Evolutionary conservation across 2,113 vertebrate genomes (phyloP), one percentile per base, ranked within the genome.

Genomic region (Pteruthius melanotis): DNA sequence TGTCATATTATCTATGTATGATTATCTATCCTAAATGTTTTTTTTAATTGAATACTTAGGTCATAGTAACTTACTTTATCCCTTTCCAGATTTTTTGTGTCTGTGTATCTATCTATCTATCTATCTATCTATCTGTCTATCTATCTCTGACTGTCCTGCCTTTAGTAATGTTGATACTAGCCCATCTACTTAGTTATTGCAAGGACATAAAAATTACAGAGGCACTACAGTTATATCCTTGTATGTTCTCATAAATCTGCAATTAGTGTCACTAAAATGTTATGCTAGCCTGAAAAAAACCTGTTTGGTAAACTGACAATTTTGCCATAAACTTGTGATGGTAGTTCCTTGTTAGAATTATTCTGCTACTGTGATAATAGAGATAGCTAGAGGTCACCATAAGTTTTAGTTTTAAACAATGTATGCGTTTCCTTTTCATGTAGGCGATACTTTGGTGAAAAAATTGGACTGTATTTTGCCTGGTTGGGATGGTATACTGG

Each of bases 401-500:
- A 81, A 63, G 37, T 89, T 86, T 72, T 78, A 31, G 56, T 53
- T 83, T 76, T 35, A 44, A 87, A 47, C 26, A 84, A 56, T n/a
- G 6, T 54, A n/a, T 69, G 23, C 37, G 71, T 96, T 92, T 87
- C 30, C 52, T 95, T 96, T 81, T 92, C 42, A 35, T 89, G 27
- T 87, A 99, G 99, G 96, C 97, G 99, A 35, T 99, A 99, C 96
- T 99, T 99, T 94, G 99, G 99, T 76, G 99, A 99, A 98, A 99
- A 99, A 97, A 99, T 99, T 17, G 99, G 99, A 21, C 98, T 99
- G 27, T 99, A 99, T 96, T 99, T 99, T 96, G 99, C 99, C 3
- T 99, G 99, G 99, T 79, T 99, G 95, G 99, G 99, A 31, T 99
- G 99, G 99, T 99, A 99, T 76, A 99, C 99, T 5, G 99, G 99